Evolutionary conservation across 1,140 invertebrate species (phyloP).

Genomic region (Bombus pyrosoma): DNA sequence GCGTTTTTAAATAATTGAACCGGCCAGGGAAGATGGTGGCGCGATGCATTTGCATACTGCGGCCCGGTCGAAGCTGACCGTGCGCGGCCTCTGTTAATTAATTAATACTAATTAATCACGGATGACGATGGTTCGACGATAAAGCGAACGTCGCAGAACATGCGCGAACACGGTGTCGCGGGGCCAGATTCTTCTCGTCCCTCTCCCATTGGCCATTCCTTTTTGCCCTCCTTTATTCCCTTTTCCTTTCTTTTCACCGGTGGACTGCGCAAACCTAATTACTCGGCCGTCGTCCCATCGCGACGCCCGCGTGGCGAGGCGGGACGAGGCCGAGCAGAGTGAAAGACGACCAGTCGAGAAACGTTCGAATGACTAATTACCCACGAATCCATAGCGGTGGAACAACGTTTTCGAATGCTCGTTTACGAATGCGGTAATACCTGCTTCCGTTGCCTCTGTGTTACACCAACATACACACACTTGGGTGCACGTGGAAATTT

Average conservation of each 20-base stretch:
- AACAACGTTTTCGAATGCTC: slow-evolving; percentile 59
- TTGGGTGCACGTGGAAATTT: slow-evolving; percentile 48
- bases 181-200: background rate
- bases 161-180: slow-evolving; percentile 17
- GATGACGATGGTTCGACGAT: slow-evolving; percentile 40
- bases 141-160: slow-evolving; percentile 31
- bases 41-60: slow-evolving; percentile 24
- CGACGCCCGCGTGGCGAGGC: background rate
- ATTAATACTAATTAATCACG: slow-evolving; percentile 54
- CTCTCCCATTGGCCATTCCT: too few species aligned
- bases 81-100: slow-evolving; percentile 28
- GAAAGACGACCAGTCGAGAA: slow-evolving; percentile 42
- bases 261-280: slow-evolving; percentile 47
- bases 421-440: slow-evolving; percentile 64
- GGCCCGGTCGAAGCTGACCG: background rate
- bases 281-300: slow-evolving; percentile 30
- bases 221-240: background rate
- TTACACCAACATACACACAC: slow-evolving; percentile 11
- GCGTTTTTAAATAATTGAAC: slow-evolving; percentile 41
- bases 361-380: slow-evolving; percentile 60
- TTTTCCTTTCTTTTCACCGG: slow-evolving; percentile 1
- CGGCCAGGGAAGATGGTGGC: background rate
- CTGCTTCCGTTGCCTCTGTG: slow-evolving; percentile 24
- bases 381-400: slow-evolving; percentile 15
- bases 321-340: background rate